These are phyloP conservation scores for Crotalus tigris DNA, from an alignment of 2,113 vertebrate species.

Conservation along the genomic window DNA sequence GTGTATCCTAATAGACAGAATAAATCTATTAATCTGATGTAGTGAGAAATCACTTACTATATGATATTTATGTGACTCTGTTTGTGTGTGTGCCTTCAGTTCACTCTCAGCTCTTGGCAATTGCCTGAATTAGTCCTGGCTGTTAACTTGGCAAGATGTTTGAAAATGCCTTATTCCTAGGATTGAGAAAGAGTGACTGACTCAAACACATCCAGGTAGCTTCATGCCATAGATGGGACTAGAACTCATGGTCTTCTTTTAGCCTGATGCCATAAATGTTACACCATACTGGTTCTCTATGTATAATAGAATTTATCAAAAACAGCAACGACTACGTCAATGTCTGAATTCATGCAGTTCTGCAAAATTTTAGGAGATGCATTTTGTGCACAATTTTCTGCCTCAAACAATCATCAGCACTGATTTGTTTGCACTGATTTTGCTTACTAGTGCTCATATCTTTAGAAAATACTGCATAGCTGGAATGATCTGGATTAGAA, in stretches of 20 bases:
- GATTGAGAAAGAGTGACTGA: neutral
- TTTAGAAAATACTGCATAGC: neutral
- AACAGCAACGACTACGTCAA: neutral
- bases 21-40: neutral
- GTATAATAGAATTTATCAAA: neutral
- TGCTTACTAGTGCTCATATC: neutral
- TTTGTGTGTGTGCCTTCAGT: neutral
- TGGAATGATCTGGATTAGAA: neutral
- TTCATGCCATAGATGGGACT: neutral
- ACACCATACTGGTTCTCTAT: neutral
- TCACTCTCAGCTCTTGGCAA: neutral
- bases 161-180: neutral
- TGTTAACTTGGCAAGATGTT: neutral
- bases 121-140: neutral
- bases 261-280: too few relatives aligned
- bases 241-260: too few relatives aligned
- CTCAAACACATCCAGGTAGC: neutral
- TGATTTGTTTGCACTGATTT: neutral
- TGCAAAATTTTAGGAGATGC: neutral
- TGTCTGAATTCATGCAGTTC: neutral
- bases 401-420: neutral
- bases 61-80: neutral
- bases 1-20: neutral
- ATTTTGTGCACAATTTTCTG: neutral
- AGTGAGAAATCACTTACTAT: neutral